Base-by-base conservation (phyloP, 2,113 vertebrate genomes). In the Saguinus imperator region DNA sequence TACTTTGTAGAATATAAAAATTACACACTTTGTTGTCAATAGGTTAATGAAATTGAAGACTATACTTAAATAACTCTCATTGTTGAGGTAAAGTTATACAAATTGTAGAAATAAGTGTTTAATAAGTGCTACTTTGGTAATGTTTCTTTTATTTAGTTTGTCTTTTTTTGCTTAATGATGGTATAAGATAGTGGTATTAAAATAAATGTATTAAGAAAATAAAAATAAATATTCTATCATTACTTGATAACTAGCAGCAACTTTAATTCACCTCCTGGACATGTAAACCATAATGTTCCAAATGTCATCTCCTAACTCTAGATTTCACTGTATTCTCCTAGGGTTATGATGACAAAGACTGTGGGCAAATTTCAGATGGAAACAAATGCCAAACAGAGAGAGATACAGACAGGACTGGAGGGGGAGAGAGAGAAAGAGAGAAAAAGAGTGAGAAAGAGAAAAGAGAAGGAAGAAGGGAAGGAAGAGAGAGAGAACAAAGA, bases 211-310 rank as follows among this genome's bases (percentile, higher is more conserved):
- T 50, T 37, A 85, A 79, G 43, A 88, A 94, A 88, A 73, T 50
- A 16, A 88, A 96, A 80, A 68, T 82, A 50, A 73, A 45, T 27
- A 37, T 58, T 75, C 50, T 94, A 16, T 95, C 13, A 73, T 64
- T 94, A 55, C 10, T 93, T 92, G 52, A 96, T 91, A 89, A 76
- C 61, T 92, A 55, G 92, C 88, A 73, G 66, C 23, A 61, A 43
- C 93, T 96, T 95, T 72, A 90, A 89, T 40, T 89, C 43, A 73
- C 14, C 87, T n/a, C 20, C n/a, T 87, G n/a, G 52, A 95, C 94
- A 57, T 48, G 9, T 89, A 86, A 89, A 18, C 10, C 37, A 50
- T 40, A 48, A 83, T 89, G 48, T 76, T 92, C 16, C 93, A 95
- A 95, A 88, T 91, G 66, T 92, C n/a, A 11, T 50, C 5, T 48